A percentile compares a stretch with the other conserved stretches of the same genome.
Conservation (phyloP, 2,888 invertebrate genomes). For the Listrodromus nycthemerus region DNA sequence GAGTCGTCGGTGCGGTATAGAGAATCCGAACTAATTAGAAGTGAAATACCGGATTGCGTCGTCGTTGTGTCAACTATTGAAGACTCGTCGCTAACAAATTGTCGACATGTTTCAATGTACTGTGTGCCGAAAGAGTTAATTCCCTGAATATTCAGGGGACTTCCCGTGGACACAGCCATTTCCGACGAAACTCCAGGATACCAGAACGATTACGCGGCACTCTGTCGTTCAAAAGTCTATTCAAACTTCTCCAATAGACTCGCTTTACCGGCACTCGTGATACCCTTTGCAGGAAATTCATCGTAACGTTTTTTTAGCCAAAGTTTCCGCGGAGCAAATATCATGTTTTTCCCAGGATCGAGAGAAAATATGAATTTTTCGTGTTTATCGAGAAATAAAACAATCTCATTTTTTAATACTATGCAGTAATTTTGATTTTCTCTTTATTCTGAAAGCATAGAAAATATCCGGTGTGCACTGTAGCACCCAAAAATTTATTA, state of each 20-base stretch:
- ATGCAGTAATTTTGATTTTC: not conserved
- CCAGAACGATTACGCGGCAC: not conserved
- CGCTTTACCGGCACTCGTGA: not conserved
- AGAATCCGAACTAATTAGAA: constrained; percentile 49
- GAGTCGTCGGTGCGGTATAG: constrained; percentile 5
- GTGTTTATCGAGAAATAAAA: not conserved
- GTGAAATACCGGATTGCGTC: constrained; percentile 30
- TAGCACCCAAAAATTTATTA: not conserved
- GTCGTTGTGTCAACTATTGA: constrained; percentile 2
- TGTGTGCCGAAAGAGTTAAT: constrained; percentile 1
- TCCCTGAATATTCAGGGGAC: not conserved
- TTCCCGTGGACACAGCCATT: not conserved
- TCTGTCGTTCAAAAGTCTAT: not conserved
- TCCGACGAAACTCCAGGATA: not conserved
- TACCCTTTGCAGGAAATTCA: not conserved
- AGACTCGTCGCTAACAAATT: not conserved
- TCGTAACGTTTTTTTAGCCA: not conserved
- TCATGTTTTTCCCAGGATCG: too few relatives aligned
- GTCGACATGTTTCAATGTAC: not conserved
- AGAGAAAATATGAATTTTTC: too few relatives aligned
- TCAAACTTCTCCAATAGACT: not conserved
- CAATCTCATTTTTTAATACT: not conserved
- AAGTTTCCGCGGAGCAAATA: too few relatives aligned
- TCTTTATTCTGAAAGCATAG: not conserved
- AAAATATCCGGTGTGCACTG: not conserved